These are phyloP conservation scores for Eremobia ochroleuca DNA, from an alignment of 2,888 invertebrate genomes.

Conservation along the genomic window DNA sequence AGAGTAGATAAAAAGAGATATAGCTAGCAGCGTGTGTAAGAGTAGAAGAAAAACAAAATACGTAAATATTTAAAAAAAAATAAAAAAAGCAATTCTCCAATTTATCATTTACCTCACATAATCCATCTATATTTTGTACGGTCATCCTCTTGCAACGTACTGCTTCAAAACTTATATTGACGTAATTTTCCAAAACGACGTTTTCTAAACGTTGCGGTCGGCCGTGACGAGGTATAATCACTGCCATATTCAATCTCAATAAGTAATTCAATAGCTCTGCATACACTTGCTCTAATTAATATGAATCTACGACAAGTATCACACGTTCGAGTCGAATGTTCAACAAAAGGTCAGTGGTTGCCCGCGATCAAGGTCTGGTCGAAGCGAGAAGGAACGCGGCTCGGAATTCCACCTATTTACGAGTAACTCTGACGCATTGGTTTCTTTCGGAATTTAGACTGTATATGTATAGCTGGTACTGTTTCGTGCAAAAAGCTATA, in stretches of 20 bases:
- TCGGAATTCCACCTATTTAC: constrained; percentile 60
- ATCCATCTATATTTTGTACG: background rate
- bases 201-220: constrained; percentile 24
- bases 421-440: constrained; percentile 59
- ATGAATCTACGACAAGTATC: constrained; percentile 51
- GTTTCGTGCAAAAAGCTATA: constrained; percentile 4
- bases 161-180: background rate
- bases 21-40: too few species aligned
- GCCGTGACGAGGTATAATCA: constrained; percentile 30
- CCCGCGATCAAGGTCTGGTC: constrained; percentile 79
- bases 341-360: constrained; percentile 79
- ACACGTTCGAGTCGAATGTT: constrained; percentile 60
- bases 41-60: too few species aligned
- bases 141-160: background rate
- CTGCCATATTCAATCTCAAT: constrained; percentile 35
- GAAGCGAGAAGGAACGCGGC: constrained; percentile 68
- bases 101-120: background rate
- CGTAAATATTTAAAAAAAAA: too few species aligned
- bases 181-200: constrained; percentile 9
- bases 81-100: too few species aligned
- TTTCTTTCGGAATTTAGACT: constrained; percentile 50
- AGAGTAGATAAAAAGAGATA: too few species aligned
- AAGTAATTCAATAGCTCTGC: constrained; percentile 38
- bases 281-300: constrained; percentile 58
- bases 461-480: constrained; percentile 28